A percentile compares a stretch with the other conserved stretches of the same genome.
These are phyloP conservation scores for Sycobia sp. DNA, from an alignment of 1,140 invertebrate species.

Conservation along the genomic window DNA sequence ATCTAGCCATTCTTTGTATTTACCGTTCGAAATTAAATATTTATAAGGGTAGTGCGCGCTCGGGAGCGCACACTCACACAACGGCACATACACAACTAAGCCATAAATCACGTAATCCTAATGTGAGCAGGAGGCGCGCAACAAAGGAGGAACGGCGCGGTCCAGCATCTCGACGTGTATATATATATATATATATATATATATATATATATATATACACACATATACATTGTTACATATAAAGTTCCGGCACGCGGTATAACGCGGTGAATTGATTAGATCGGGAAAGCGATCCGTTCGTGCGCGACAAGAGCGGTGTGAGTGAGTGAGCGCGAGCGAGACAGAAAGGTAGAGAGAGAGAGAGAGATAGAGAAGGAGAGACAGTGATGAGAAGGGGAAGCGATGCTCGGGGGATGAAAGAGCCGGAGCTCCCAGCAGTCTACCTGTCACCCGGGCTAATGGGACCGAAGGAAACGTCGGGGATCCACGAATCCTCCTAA, in stretches of 20 bases:
- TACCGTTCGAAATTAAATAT: constrained; percentile 20
- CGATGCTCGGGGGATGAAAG: constrained; percentile 3
- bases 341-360: not conserved
- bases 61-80: not conserved
- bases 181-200: no score
- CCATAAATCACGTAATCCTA: constrained; percentile 22
- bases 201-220: no score
- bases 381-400: not conserved
- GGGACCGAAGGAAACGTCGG: constrained; percentile 8
- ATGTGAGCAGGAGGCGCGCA: not conserved
- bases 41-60: constrained; percentile 11
- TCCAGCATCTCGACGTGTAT: not conserved
- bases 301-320: constrained; percentile 8
- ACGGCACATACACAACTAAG: no score
- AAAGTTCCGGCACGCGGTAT: no score
- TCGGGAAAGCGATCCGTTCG: constrained; percentile 26
- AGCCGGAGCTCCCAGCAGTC: constrained; percentile 16
- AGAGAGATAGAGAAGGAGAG: not conserved
- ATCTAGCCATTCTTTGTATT: constrained; percentile 9
- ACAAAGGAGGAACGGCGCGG: not conserved
- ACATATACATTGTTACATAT: no score
- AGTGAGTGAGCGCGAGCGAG: no score
- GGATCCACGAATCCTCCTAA: constrained; percentile 27
- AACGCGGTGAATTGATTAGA: constrained; percentile 28
- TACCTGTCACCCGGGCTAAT: constrained; percentile 30